Evolutionary conservation across 2,113 vertebrate species (phyloP).

Genomic region (Phrynocephalus versicolor): DNA sequence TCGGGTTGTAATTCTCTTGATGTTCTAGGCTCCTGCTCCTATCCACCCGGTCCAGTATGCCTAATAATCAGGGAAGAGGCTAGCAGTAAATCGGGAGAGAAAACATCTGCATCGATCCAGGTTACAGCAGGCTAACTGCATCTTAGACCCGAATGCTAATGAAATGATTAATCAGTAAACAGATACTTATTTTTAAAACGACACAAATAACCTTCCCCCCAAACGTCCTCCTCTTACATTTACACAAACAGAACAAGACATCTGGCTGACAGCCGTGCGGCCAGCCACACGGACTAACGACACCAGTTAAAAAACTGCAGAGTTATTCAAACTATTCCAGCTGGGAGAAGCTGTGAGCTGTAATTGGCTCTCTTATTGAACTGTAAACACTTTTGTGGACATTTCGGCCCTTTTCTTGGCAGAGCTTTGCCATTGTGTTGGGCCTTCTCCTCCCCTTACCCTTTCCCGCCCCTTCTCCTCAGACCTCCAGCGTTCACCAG

Average conservation of each 20-base stretch:
- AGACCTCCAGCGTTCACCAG: background rate
- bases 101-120: background rate
- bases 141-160: slow-evolving; percentile 14
- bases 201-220: slow-evolving; percentile 30
- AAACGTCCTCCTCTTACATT: background rate
- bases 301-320: slow-evolving; percentile 38
- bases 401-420: slow-evolving; percentile 43
- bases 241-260: slow-evolving; percentile 44
- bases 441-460: background rate
- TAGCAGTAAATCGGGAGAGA: background rate
- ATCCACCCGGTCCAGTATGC: background rate
- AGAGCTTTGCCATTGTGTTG: slow-evolving; percentile 13
- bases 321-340: background rate
- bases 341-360: background rate
- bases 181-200: background rate
- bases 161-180: slow-evolving; percentile 17
- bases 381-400: slow-evolving; percentile 18
- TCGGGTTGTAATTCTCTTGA: background rate
- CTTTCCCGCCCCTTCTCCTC: background rate
- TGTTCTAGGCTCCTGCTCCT: background rate
- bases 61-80: background rate
- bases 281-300: rapidly evolving
- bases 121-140: slow-evolving; percentile 10
- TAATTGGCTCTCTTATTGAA: slow-evolving; percentile 22
- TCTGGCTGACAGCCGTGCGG: background rate